Percentiles rank a stretch among this genome's conserved stretches.
These are phyloP conservation scores for Nesometra sesokonis DNA, from an alignment of 35 echinoderm and acorn worm species.

Conservation along the genomic window DNA sequence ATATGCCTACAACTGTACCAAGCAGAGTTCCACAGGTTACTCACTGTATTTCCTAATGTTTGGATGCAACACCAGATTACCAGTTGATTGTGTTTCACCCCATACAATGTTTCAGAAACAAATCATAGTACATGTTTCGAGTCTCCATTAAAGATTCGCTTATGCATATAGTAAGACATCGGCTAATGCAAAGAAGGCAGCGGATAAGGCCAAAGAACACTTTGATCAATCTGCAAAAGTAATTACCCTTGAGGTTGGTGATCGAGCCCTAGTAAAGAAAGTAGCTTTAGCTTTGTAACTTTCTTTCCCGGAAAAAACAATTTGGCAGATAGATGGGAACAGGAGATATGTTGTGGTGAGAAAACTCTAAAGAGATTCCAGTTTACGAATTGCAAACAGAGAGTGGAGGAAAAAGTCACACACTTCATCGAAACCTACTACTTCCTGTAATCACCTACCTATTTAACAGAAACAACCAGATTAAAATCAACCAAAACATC, in stretches of 20 bases:
- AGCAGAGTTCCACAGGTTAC: background rate
- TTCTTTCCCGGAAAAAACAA: constrained; percentile 8
- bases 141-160: background rate
- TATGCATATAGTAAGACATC: background rate
- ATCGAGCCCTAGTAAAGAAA: constrained; percentile 11
- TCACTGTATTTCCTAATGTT: background rate
- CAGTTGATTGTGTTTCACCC: background rate
- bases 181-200: background rate
- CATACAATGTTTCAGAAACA: background rate
- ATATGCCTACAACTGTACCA: background rate
- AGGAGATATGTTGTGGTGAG: background rate
- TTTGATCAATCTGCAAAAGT: background rate
- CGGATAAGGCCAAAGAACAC: background rate
- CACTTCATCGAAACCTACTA: constrained; percentile 1
- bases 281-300: too few relatives aligned
- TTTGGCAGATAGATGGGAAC: constrained; percentile 3
- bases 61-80: background rate
- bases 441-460: background rate
- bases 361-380: background rate
- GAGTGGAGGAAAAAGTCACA: background rate
- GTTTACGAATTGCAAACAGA: background rate
- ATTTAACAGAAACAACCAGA: background rate
- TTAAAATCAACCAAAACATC: background rate
- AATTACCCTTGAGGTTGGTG: background rate
- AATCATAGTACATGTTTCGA: background rate